Base-by-base conservation (phyloP, 1,140 invertebrate genomes). In the Epicauta chinensis region DNA sequence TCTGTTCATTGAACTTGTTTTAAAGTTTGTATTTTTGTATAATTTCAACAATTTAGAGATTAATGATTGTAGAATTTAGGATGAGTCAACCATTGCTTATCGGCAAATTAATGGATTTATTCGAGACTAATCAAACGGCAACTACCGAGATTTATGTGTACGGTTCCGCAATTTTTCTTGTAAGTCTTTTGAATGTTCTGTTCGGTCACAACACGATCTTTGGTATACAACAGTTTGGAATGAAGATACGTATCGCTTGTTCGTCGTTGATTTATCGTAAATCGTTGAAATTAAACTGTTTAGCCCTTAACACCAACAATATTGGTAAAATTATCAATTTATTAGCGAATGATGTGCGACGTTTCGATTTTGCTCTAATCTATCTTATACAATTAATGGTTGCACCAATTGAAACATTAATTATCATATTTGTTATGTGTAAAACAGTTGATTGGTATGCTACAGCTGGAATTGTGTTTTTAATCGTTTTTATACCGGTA, bases 401-500 rank as follows among this genome's bases (percentile, higher is more conserved):
- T 16, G 86, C 84, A 0, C 89, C 90, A 0, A 62, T 89, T 0
- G 84, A 91, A 65, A 83, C 86, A 1, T 68, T 83, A 0, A 73
- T 88, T 12, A 77, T 86, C 9, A 76, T 86, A 0, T 83, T 78
- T 55, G 80, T 91, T 0, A 81, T 92, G 73, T 92, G 71, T 68
- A 55, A 46, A 35, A 67, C 51, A 3, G 69, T 75, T 9, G 64
- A 65, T 16, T 63, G 73, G 30, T 73, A 78, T 2, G 82, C 86
- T 10, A 64, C 92, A 2, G 80, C 86, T 43, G 91, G 91, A 0
- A 82, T 93, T 40, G 75, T 73, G 1, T 78, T 89, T 15, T 78
- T 95, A 60, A 60, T 94, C 17, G 63, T 89, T 0, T 88, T 91
- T 48, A 82, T 94, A 52, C 90, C 91, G 0, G 69, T 94, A 37